Percentiles rank a stretch among this genome's conserved stretches.
Conservation (phyloP, 2,113 vertebrate species). For the Parus major region DNA sequence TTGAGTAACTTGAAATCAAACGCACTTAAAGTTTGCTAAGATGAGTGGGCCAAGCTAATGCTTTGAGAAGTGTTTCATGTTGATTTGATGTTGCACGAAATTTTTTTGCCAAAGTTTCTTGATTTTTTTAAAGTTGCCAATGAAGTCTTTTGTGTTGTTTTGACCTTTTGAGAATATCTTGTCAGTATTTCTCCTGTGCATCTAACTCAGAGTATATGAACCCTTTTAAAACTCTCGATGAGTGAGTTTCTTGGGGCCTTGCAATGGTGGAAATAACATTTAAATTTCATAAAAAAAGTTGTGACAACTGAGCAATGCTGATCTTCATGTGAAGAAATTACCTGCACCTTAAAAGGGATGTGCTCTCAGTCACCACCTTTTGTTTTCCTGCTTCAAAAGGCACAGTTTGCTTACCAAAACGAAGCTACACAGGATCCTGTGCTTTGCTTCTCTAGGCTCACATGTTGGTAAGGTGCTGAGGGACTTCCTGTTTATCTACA, state of each 20-base stretch:
- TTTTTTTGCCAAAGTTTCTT: too few relatives aligned
- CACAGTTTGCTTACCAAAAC: not conserved
- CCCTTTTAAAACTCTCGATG: rapidly evolving
- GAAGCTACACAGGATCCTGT: not conserved
- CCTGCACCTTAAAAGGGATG: not conserved
- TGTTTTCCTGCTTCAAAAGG: not conserved
- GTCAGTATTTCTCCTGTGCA: too few relatives aligned
- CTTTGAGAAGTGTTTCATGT: too few relatives aligned
- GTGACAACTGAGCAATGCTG: not conserved
- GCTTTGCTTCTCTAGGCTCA: not conserved
- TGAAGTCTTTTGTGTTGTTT: too few relatives aligned
- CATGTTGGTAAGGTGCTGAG: not conserved
- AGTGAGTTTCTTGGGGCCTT: not conserved
- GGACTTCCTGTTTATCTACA: not conserved
- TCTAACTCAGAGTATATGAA: not conserved
- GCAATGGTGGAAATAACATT: not conserved
- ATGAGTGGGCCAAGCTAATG: not conserved
- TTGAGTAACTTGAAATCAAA: not conserved
- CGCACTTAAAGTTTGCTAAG: not conserved
- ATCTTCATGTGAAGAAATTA: not conserved
- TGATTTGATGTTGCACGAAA: too few relatives aligned
- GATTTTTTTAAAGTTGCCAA: too few relatives aligned
- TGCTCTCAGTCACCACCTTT: not conserved
- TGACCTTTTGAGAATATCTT: too few relatives aligned
- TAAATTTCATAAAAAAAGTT: not conserved